A percentile compares a stretch with the other conserved stretches of the same genome.
Conservation (phyloP, 2,888 invertebrate species). For the Nowickia ferox region DNA sequence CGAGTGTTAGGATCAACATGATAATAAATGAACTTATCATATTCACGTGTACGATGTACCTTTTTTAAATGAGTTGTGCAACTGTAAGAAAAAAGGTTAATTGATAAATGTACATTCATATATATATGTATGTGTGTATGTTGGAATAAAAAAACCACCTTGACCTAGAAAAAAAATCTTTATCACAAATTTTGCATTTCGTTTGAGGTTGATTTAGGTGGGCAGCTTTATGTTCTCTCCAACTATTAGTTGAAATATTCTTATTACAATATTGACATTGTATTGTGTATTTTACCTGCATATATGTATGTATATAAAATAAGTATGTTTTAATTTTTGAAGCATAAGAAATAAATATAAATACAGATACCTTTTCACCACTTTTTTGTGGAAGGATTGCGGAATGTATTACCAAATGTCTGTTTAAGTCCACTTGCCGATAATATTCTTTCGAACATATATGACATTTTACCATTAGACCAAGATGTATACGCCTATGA, state of each 20-base stretch:
- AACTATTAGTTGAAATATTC: constrained; percentile 25
- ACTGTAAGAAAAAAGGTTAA: neutral
- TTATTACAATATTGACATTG: constrained; percentile 50
- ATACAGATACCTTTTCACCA: constrained; percentile 24
- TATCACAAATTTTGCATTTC: constrained; percentile 56
- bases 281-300: constrained; percentile 32
- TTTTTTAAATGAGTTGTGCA: constrained; percentile 3
- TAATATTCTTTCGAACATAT: constrained; percentile 57
- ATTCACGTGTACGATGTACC: constrained; percentile 18
- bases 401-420: constrained; percentile 47
- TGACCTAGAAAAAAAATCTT: constrained; percentile 37
- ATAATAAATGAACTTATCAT: constrained; percentile 12
- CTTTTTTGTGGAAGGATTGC: neutral
- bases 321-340: too few relatives aligned
- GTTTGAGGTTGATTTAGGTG: constrained; percentile 50
- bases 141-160: constrained; percentile 10
- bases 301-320: too few relatives aligned
- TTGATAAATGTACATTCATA: neutral
- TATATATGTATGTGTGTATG: too few relatives aligned
- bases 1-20: neutral
- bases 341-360: too few relatives aligned
- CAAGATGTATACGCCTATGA: constrained; percentile 66
- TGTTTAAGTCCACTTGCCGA: constrained; percentile 53
- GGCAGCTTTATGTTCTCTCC: constrained; percentile 44
- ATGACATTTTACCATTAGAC: constrained; percentile 51